Evolutionary conservation across 2,113 vertebrate species (phyloP).

Genomic region (Actenoides hombroni): DNA sequence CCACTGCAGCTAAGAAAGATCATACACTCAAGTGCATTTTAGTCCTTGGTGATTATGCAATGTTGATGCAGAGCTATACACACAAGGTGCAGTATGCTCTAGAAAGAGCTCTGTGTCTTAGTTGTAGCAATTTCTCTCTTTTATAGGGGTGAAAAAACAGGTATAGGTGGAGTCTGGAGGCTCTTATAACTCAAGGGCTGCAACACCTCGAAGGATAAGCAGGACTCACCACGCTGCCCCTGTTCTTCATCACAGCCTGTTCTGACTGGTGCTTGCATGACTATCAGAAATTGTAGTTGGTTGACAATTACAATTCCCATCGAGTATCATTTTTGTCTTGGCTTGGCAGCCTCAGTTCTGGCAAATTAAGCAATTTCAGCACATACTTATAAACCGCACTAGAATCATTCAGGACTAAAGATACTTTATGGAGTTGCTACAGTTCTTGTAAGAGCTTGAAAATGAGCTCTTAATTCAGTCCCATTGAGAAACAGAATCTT

Average conservation of each 20-base stretch:
- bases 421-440: neutral
- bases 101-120: neutral
- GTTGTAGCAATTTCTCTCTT: neutral
- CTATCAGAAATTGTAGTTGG: neutral
- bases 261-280: neutral
- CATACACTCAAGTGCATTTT: neutral
- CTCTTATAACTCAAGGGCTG: neutral
- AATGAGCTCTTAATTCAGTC: neutral
- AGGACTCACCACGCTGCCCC: neutral
- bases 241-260: neutral
- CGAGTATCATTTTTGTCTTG: neutral
- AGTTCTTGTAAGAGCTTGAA: neutral
- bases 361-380: neutral
- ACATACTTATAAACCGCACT: neutral
- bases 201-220: neutral
- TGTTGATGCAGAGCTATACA: neutral
- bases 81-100: neutral
- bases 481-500: neutral
- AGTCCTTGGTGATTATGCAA: neutral
- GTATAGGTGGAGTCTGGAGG: neutral
- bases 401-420: neutral
- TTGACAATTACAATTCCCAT: neutral
- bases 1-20: neutral
- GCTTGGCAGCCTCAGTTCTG: neutral
- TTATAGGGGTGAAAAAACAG: neutral